Evolutionary conservation across 30 jellyfish, hydroid and myxozoan genomes (phyloP).

Genomic region (Aurelia sp.): DNA sequence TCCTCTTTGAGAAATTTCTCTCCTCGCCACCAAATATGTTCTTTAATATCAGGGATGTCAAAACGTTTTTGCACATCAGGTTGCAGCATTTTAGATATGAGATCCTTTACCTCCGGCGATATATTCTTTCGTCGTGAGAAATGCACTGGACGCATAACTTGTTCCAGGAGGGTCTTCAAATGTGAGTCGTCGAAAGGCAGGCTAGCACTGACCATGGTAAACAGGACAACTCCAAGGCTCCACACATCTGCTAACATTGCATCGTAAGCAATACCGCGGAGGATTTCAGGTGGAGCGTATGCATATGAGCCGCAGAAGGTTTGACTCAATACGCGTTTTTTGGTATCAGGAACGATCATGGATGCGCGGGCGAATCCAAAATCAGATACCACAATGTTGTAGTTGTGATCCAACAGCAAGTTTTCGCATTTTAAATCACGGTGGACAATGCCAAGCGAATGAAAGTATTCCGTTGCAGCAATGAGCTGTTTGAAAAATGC

Average conservation of each 20-base stretch:
- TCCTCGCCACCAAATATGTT: constrained; percentile 91
- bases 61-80: constrained; percentile 86
- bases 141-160: constrained; percentile 98
- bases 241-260: constrained; percentile 96
- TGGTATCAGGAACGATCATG: constrained; percentile 92
- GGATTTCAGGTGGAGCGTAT: constrained; percentile 98
- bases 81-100: constrained; percentile 83
- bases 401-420: constrained; percentile 84
- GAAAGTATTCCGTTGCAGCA: constrained; percentile 92
- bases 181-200: constrained; percentile 98
- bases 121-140: constrained; percentile 92
- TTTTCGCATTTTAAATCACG: constrained; percentile 98
- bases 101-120: constrained; percentile 97
- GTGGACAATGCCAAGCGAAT: constrained; percentile 92
- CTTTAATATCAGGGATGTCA: constrained; percentile 73
- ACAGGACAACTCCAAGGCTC: constrained; percentile 97
- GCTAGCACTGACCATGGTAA: constrained; percentile 99
- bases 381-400: constrained; percentile 87
- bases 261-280: constrained; percentile 97
- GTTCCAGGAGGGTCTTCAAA: constrained; percentile 95
- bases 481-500: constrained; percentile 80
- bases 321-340: constrained; percentile 87
- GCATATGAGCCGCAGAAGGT: constrained; percentile 99
- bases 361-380: constrained; percentile 97
- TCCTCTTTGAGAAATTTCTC: constrained; percentile 69